A percentile compares a stretch with the other conserved stretches of the same genome.
These are phyloP conservation scores for Clistopyga incitator DNA, from an alignment of 2,888 invertebrate species.

Conservation along the genomic window DNA sequence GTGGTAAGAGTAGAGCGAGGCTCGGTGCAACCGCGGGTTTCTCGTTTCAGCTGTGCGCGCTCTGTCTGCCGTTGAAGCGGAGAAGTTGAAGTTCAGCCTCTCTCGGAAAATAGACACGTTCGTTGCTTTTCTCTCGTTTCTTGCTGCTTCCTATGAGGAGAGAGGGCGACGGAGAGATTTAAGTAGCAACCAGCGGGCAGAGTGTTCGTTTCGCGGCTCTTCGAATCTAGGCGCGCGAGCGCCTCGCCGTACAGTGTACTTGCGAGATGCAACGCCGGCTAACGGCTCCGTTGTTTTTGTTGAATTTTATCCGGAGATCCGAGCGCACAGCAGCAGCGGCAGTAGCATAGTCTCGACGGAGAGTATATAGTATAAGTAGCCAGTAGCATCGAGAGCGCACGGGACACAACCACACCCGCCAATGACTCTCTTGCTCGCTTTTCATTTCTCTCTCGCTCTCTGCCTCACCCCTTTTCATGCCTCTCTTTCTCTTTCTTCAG, in stretches of 20 bases:
- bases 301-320: conserved; percentile 75
- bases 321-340: conserved; percentile 55
- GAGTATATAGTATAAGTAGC: background rate
- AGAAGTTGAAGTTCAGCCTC: conserved; percentile 59
- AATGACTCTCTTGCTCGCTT: conserved; percentile 64
- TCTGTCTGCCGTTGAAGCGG: conserved; percentile 39
- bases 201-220: conserved; percentile 35
- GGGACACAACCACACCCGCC: conserved; percentile 61
- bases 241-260: conserved; percentile 1
- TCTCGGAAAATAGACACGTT: conserved; percentile 31
- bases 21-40: conserved; percentile 8
- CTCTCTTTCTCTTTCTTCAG: conserved; percentile 42
- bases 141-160: conserved; percentile 4
- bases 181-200: background rate
- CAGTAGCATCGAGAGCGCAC: conserved; percentile 18
- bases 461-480: conserved; percentile 33
- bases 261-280: conserved; percentile 67
- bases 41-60: conserved; percentile 15
- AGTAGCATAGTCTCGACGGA: conserved; percentile 38
- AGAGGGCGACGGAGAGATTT: conserved; percentile 3
- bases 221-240: conserved; percentile 45
- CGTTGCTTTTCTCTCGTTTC: conserved; percentile 47
- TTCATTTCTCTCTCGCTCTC: conserved; percentile 53
- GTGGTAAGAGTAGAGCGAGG: background rate
- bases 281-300: conserved; percentile 79